Conservation (phyloP, 1,140 invertebrate species). For the Olivierus martensii region DNA sequence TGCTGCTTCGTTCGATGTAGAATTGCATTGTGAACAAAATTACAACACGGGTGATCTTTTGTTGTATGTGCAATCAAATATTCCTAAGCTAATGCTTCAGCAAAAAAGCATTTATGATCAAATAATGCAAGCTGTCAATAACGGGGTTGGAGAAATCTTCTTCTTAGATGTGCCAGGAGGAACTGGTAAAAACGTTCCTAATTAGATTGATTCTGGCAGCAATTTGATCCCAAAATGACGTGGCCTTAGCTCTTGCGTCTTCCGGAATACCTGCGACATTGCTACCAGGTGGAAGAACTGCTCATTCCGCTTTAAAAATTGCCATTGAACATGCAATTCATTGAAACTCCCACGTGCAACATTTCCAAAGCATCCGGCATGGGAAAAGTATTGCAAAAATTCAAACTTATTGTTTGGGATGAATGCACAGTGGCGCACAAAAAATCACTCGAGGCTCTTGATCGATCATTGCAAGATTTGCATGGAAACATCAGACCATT, state of each 20-base stretch:
- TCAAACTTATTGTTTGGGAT: slow-evolving; percentile 20
- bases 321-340: slow-evolving; percentile 21
- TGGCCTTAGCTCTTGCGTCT: not conserved
- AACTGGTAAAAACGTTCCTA: not conserved
- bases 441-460: not conserved
- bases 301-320: slow-evolving; percentile 34
- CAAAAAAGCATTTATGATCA: slow-evolving; percentile 1
- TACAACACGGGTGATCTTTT: slow-evolving; percentile 2
- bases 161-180: not conserved
- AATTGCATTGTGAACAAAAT: slow-evolving; percentile 9
- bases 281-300: not conserved
- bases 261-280: not conserved
- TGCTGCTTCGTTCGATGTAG: not conserved
- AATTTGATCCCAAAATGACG: not conserved
- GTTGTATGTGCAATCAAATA: slow-evolving; percentile 3
- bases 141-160: not conserved
- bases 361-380: slow-evolving; percentile 2
- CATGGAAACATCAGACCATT: no score
- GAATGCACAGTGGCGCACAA: not conserved
- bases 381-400: not conserved
- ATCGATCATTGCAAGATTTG: not conserved
- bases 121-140: slow-evolving; percentile 7
- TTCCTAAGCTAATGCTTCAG: not conserved
- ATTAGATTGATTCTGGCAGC: no score
- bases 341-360: slow-evolving; percentile 11